Conservation (phyloP, 2,113 vertebrate genomes). For the Nannospalax galili region DNA sequence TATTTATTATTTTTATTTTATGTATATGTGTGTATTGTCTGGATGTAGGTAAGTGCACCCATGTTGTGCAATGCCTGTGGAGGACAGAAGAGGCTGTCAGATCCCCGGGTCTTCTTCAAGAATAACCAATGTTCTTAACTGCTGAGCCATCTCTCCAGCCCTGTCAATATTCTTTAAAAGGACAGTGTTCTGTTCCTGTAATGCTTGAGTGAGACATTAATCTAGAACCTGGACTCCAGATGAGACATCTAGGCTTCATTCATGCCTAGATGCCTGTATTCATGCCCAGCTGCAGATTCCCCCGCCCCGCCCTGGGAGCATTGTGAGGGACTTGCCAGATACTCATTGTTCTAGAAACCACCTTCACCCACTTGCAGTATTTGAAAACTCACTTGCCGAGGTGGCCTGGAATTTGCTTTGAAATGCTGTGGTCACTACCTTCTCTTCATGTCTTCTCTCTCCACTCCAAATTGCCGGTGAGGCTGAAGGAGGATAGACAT, state of each 20-base stretch:
- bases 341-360: not conserved
- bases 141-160: no score
- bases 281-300: not conserved
- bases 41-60: no score
- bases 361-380: not conserved
- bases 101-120: no score
- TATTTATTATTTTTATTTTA: no score
- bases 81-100: no score
- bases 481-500: not conserved
- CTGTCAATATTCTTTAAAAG: not conserved
- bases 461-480: not conserved
- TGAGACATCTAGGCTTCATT: no score
- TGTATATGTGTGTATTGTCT: no score
- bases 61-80: no score
- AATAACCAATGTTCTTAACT: no score
- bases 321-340: not conserved
- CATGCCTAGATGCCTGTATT: not conserved
- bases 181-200: fast-evolving
- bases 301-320: no score
- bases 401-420: not conserved
- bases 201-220: not conserved
- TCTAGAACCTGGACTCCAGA: not conserved
- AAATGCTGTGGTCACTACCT: not conserved
- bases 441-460: not conserved
- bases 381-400: not conserved